phyloP scores from a whole-genome alignment of 2,113 vertebrate species.

The Machaerirhynchus nigripectus region DNA sequence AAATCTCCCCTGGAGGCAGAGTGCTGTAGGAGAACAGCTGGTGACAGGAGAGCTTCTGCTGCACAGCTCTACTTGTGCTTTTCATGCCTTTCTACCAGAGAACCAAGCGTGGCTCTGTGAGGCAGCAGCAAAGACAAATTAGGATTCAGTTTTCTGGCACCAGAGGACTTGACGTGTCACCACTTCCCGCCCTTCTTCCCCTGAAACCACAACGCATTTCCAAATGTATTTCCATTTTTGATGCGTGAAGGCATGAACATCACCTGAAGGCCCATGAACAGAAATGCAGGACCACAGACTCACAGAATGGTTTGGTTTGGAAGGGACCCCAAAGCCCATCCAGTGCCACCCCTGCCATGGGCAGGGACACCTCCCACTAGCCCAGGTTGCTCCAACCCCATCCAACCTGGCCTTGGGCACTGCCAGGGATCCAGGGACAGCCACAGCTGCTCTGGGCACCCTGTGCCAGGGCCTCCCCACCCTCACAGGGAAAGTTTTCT shows the following conservation, averaged over 20 bases:
- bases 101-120: rapidly evolving
- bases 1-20: not conserved
- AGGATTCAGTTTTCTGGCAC: not conserved
- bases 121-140: not conserved
- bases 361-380: rapidly evolving
- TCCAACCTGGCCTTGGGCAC: not conserved
- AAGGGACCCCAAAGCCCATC: not conserved
- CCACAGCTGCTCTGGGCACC: not conserved
- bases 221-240: not conserved
- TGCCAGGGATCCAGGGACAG: not conserved
- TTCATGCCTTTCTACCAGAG: not conserved
- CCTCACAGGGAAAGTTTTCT: not conserved
- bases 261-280: not conserved
- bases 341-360: not conserved
- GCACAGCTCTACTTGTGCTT: rapidly evolving
- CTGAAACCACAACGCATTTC: not conserved
- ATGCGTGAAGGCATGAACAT: not conserved
- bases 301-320: not conserved
- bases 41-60: not conserved
- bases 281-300: not conserved
- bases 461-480: not conserved
- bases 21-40: no score
- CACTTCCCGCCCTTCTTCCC: not conserved
- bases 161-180: not conserved
- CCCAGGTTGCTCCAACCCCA: rapidly evolving